Evolutionary conservation across 2,113 vertebrate genomes (phyloP).

Genomic region (Anser brachyrhynchus): DNA sequence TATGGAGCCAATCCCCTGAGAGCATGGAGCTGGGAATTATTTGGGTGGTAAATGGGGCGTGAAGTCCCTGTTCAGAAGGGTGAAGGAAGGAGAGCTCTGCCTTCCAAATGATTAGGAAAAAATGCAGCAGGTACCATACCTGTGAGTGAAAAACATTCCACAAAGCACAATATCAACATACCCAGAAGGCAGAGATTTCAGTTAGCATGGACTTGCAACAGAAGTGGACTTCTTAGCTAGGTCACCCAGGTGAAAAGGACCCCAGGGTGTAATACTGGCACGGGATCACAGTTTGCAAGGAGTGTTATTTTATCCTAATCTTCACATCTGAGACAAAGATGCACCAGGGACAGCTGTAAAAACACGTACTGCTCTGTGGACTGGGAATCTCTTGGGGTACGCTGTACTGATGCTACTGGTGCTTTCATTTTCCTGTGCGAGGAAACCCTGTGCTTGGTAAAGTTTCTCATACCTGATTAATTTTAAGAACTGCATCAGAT

Average conservation of each 20-base stretch:
- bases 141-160: background rate
- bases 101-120: background rate
- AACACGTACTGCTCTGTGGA: background rate
- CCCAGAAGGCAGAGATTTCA: background rate
- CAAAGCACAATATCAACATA: background rate
- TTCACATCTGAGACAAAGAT: background rate
- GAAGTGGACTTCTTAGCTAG: background rate
- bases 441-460: background rate
- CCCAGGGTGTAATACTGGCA: background rate
- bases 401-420: background rate
- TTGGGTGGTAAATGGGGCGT: background rate
- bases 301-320: background rate
- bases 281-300: background rate
- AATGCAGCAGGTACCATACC: background rate
- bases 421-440: background rate
- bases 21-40: constrained; percentile 21
- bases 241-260: background rate
- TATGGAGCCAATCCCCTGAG: background rate
- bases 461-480: background rate
- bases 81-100: background rate
- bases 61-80: background rate
- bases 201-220: background rate
- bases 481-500: background rate
- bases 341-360: background rate
- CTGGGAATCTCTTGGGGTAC: background rate